Evolutionary conservation across 1,140 invertebrate genomes (phyloP).

Genomic region (Pseudomyrmex gracilis): DNA sequence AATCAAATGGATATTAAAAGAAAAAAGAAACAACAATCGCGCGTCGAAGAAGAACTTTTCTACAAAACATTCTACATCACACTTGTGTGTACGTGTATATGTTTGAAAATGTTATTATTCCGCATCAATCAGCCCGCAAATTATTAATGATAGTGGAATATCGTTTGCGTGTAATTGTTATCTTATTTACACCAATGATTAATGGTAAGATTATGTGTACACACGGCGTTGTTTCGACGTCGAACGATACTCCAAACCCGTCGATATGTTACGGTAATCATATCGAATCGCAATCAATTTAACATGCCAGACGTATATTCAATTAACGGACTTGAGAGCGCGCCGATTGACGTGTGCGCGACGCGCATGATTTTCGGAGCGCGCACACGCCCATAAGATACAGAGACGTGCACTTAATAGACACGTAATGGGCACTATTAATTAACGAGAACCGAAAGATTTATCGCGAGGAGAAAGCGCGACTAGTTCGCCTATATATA

Average conservation of each 20-base stretch:
- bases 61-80: neutral
- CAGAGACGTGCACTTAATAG: constrained; percentile 20
- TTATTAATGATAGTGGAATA: constrained; percentile 7
- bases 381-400: constrained; percentile 1
- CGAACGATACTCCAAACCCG: constrained; percentile 5
- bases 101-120: constrained; percentile 5
- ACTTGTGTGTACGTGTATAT: no score
- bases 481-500: neutral
- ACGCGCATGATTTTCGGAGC: constrained; percentile 40
- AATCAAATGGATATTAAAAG: neutral
- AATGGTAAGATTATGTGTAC: constrained; percentile 48
- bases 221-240: constrained; percentile 3
- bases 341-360: constrained; percentile 20
- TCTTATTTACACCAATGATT: constrained; percentile 58
- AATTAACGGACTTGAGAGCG: constrained; percentile 24
- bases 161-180: constrained; percentile 38
- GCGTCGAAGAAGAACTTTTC: neutral
- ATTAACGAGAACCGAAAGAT: constrained; percentile 53
- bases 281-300: constrained; percentile 56
- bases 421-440: constrained; percentile 45
- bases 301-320: constrained; percentile 32
- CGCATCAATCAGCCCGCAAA: neutral
- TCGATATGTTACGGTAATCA: constrained; percentile 54
- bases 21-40: no score
- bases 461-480: constrained; percentile 14